Evolutionary conservation across 1,140 invertebrate genomes (phyloP).

Genomic region (Trachymyrmex cornetzi): DNA sequence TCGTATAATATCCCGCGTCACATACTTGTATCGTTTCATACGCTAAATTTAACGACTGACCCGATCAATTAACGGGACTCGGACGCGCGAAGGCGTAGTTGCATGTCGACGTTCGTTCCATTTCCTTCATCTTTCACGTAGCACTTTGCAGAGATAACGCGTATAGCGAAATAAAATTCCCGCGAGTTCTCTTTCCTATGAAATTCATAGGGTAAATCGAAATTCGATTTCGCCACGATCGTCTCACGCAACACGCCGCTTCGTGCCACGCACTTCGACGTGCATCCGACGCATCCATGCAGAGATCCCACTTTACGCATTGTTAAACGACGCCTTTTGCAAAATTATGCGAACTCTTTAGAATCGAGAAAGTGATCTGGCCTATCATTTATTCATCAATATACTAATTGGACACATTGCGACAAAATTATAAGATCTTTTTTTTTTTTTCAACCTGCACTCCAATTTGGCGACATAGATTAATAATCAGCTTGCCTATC

Average conservation of each 20-base stretch:
- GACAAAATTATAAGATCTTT: slow-evolving; percentile 51
- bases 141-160: neutral
- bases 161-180: neutral
- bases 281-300: slow-evolving; percentile 48
- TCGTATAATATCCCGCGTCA: slow-evolving; percentile 38
- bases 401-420: slow-evolving; percentile 19
- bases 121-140: neutral
- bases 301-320: slow-evolving; percentile 52
- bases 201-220: neutral
- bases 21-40: slow-evolving; percentile 40
- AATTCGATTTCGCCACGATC: neutral
- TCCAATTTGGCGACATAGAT: slow-evolving; percentile 49
- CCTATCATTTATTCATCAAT: slow-evolving; percentile 49
- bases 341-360: slow-evolving; percentile 43
- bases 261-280: slow-evolving; percentile 7
- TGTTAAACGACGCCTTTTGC: slow-evolving; percentile 50
- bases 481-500: slow-evolving; percentile 3
- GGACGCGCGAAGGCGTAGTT: slow-evolving; percentile 29
- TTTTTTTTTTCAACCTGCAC: slow-evolving; percentile 51
- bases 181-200: neutral
- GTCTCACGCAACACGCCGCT: slow-evolving; percentile 43
- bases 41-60: slow-evolving; percentile 55
- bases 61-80: slow-evolving; percentile 29
- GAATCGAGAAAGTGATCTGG: slow-evolving; percentile 18
- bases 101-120: neutral